phyloP scores from a whole-genome alignment of 2,113 vertebrate genomes.

The Rhizomys pruinosus region DNA sequence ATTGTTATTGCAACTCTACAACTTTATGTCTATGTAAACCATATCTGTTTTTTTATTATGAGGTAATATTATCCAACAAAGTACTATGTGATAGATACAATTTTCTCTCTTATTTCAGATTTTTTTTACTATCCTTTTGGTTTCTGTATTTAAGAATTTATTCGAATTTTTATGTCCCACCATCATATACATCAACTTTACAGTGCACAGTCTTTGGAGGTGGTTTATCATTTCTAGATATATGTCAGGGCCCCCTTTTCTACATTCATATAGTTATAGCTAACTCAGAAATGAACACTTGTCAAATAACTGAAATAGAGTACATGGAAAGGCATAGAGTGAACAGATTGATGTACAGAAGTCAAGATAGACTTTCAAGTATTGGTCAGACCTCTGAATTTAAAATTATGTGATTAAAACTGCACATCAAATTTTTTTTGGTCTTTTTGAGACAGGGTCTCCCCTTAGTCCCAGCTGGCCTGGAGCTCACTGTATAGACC shows the following conservation, averaged over 20 bases:
- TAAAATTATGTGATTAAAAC: neutral
- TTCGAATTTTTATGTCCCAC: conserved; percentile 17
- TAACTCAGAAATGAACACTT: neutral
- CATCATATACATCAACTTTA: neutral
- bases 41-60: conserved; percentile 5
- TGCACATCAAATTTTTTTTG: too few species aligned
- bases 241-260: neutral
- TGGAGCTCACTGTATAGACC: too few species aligned
- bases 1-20: neutral
- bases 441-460: too few species aligned
- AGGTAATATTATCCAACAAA: neutral
- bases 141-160: conserved; percentile 14
- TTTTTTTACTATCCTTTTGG: conserved; percentile 21
- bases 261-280: neutral
- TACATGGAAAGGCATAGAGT: neutral
- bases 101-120: neutral
- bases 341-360: neutral
- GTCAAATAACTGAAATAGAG: neutral
- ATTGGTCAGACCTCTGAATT: neutral
- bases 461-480: too few species aligned
- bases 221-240: neutral
- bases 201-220: neutral
- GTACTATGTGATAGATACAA: neutral
- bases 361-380: neutral
- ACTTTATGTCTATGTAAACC: conserved; percentile 37